These are phyloP conservation scores for Petroica traversi DNA, from an alignment of 2,113 vertebrate genomes.

Conservation along the genomic window DNA sequence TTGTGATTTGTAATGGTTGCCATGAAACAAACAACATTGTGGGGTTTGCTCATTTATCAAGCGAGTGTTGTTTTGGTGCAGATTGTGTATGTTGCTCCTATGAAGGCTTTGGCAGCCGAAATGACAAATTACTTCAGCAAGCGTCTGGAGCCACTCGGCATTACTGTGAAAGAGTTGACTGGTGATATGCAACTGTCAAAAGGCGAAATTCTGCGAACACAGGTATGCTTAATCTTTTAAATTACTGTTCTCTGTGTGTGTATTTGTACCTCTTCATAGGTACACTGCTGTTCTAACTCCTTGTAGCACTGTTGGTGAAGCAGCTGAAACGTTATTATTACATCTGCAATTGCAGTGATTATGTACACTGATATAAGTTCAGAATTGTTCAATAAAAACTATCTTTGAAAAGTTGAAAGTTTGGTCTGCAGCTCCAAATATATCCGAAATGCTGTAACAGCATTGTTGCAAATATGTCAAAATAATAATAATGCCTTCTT, in stretches of 20 bases:
- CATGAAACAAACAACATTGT: conserved; percentile 79
- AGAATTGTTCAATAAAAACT: background rate
- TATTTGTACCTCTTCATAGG: background rate
- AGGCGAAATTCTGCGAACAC: conserved; percentile 94
- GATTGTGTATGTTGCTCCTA: conserved; percentile 97
- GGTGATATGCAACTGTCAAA: conserved; percentile 99
- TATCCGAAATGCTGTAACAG: background rate
- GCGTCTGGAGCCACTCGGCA: conserved; percentile 72
- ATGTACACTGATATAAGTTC: background rate
- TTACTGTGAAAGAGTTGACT: conserved; percentile 91
- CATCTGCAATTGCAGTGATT: background rate
- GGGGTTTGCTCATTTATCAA: conserved; percentile 87
- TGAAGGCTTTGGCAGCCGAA: conserved; percentile 99
- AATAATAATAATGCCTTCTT: background rate
- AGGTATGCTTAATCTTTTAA: conserved; percentile 76
- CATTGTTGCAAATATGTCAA: background rate
- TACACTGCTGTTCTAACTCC: background rate
- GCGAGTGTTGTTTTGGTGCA: conserved; percentile 76
- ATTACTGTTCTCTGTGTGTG: background rate
- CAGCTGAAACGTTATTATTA: background rate
- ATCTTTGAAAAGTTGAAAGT: background rate
- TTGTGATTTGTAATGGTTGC: conserved; percentile 83
- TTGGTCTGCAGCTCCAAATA: background rate
- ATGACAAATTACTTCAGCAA: conserved; percentile 78
- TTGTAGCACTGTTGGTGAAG: background rate